Evolutionary conservation across 64 coral and sea anemone genomes (phyloP).

Genomic region (Montipora capricornis): DNA sequence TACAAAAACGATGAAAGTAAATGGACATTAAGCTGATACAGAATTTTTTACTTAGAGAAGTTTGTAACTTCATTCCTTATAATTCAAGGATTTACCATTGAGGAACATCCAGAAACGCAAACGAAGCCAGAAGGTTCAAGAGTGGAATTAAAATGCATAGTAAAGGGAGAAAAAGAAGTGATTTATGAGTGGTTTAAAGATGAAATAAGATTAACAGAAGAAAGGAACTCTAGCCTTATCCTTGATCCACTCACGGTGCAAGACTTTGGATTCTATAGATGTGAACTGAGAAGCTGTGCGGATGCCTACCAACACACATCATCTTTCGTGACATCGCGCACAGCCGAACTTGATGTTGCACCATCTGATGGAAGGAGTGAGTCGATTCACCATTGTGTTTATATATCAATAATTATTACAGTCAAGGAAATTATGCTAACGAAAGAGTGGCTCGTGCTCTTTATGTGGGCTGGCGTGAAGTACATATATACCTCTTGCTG

Average conservation of each 20-base stretch:
- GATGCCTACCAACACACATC: not conserved
- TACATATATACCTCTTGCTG: no score
- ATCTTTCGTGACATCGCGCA: not conserved
- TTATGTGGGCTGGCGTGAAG: no score
- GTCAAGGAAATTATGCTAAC: no score
- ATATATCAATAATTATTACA: no score
- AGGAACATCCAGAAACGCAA: not conserved
- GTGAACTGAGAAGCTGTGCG: not conserved
- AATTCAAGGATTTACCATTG: not conserved
- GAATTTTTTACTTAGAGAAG: no score
- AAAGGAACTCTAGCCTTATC: not conserved
- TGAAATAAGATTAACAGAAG: not conserved
- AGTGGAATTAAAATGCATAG: not conserved
- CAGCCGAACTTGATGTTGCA: constrained; percentile 12
- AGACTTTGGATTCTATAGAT: constrained; percentile 18
- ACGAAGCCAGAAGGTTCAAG: not conserved
- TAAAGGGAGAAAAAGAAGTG: not conserved
- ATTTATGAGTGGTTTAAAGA: constrained; percentile 18
- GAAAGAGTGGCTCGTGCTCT: no score
- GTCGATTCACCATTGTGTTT: not conserved
- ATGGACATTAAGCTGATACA: no score
- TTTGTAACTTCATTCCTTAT: not conserved
- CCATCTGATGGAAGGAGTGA: not conserved
- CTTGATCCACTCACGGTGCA: not conserved
- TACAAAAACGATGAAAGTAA: no score